Evolutionary conservation across 2,888 invertebrate genomes (phyloP).

Genomic region (Heteromyza rotundicornis): DNA sequence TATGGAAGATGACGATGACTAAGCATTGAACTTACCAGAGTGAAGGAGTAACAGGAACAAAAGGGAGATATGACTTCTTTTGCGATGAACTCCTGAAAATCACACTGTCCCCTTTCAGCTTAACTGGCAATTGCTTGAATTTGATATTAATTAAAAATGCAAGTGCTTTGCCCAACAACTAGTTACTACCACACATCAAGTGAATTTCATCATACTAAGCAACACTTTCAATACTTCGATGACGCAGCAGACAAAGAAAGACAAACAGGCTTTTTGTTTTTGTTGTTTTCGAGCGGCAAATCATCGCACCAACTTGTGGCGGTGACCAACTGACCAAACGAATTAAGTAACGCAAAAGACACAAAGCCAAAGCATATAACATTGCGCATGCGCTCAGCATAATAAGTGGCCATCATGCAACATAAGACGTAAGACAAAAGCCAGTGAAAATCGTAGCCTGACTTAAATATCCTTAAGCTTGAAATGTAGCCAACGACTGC

Average conservation of each 20-base stretch:
- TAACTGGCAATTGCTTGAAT: too few species aligned
- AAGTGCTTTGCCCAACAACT: too few species aligned
- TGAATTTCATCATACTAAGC: background rate
- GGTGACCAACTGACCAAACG: constrained; percentile 22
- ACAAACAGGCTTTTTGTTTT: background rate
- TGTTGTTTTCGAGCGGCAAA: too few species aligned
- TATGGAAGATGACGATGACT: too few species aligned
- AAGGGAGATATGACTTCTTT: too few species aligned
- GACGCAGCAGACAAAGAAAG: constrained; percentile 1
- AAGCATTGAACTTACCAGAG: too few species aligned
- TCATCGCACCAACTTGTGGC: too few species aligned
- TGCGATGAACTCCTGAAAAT: too few species aligned
- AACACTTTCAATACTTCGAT: background rate
- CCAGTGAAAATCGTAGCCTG: background rate
- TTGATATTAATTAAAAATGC: background rate
- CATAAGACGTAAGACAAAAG: background rate
- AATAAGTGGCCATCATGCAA: constrained; percentile 11
- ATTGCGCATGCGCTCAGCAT: background rate
- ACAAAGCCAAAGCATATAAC: background rate
- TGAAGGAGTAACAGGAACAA: too few species aligned
- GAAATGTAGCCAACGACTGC: background rate
- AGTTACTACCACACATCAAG: background rate
- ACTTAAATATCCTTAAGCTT: background rate
- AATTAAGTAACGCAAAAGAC: background rate
- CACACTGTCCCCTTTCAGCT: too few species aligned